Base-by-base conservation (phyloP, 2,888 invertebrate species). In the Diarsia rubi region DNA sequence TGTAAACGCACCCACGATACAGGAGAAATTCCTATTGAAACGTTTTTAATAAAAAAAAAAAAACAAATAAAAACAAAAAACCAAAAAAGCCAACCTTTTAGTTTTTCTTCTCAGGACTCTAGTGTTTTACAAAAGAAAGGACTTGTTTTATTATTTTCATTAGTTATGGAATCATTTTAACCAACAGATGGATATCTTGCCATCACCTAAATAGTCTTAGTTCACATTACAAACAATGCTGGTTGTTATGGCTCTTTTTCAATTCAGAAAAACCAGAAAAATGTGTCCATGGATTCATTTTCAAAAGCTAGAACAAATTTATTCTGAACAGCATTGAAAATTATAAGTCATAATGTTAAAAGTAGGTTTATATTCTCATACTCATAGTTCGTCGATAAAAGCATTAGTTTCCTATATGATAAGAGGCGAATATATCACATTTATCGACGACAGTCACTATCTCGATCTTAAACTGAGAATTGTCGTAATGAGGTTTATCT, bases 401-500 rank as follows among this genome's bases (percentile, higher is more conserved):
- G 62, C 69, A 70, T 75, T 75, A 72, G 71, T 80, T 80, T 84
- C 57, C 60, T 67, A 69, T 67, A 69, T 72, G 84, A 76, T 82
- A 84, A 60, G 47, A 69, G 21, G 66, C 37, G 16, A 76, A 84
- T 83, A 80, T 76, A 69, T 81, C 76, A 84, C 69, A 64, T 75
- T 75, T 76, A 82, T 76, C 81, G 42, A 45, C 11, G 69, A 82
- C 84, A 80, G 57, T 67, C 54, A 63, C 76, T 69, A 84, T 82
- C 82, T 75, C 71, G 76, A 82, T 84, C 47, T 76, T 62, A 79
- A 84, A 80, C 71, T 60, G 59, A 71, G 84, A 82, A 81, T 81
- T 81, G 81, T 84, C 81, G 84, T 84, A 84, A 81, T 76, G 84
- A 84, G 81, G 69, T 59, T 64, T 82, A 82, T 84, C 76, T 76